phyloP scores from a whole-genome alignment of 2,113 vertebrate species.

The Muntiacus muntjak region DNA sequence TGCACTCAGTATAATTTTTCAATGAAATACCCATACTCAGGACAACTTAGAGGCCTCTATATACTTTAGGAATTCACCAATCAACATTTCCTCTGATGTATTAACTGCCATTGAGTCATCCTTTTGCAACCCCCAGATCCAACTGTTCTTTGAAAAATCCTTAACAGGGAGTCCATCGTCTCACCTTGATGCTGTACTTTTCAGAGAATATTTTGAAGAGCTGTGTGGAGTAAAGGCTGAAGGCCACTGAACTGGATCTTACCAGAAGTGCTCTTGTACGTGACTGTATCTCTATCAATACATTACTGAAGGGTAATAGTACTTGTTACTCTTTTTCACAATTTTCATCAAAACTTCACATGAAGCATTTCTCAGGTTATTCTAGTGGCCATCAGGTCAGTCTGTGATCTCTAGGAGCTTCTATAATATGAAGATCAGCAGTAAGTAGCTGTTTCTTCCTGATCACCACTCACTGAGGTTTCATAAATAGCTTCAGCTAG shows the following conservation, averaged over 20 bases:
- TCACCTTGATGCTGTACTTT: conserved; percentile 5
- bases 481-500: conserved; percentile 90
- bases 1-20: conserved; percentile 91
- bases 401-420: conserved; percentile 92
- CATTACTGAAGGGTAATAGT: conserved; percentile 66
- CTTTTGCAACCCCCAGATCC: conserved; percentile 90
- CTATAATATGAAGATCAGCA: conserved; percentile 92
- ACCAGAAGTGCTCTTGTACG: conserved; percentile 61
- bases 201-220: conserved; percentile 24
- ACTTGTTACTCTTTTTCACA: conserved; percentile 26
- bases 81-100: conserved; percentile 90
- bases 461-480: conserved; percentile 87
- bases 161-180: background rate
- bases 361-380: conserved; percentile 89
- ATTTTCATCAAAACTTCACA: conserved; percentile 65
- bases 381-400: conserved; percentile 90
- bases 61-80: conserved; percentile 91
- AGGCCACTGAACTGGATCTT: conserved; percentile 1
- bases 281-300: conserved; percentile 90
- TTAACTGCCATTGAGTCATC: conserved; percentile 90
- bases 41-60: conserved; percentile 91
- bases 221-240: background rate
- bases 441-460: conserved; percentile 90
- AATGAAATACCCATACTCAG: conserved; percentile 84
- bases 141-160: conserved; percentile 91